These are phyloP conservation scores for Biston betularia DNA, from an alignment of 2,888 invertebrate species.

Conservation along the genomic window DNA sequence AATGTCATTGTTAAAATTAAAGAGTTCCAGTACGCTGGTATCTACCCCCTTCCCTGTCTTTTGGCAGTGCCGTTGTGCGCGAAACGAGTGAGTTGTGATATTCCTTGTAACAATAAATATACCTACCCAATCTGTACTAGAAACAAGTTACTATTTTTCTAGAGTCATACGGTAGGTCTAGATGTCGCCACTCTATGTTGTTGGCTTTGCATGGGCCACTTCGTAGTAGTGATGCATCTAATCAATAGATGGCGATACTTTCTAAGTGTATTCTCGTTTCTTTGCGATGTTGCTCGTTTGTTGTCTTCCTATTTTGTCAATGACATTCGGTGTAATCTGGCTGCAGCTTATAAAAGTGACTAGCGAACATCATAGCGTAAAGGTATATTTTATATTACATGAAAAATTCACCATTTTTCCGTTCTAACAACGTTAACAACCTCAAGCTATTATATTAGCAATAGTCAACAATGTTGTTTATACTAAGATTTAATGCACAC, in stretches of 20 bases:
- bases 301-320: neutral
- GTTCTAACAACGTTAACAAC: constrained; percentile 86
- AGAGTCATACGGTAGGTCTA: too few relatives aligned
- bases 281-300: too few relatives aligned
- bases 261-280: too few relatives aligned
- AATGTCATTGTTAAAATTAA: neutral
- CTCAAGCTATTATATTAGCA: constrained; percentile 83
- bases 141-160: too few relatives aligned
- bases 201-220: too few relatives aligned
- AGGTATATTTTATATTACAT: constrained; percentile 73
- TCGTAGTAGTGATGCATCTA: too few relatives aligned
- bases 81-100: neutral
- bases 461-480: constrained; percentile 86
- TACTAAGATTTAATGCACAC: constrained; percentile 83
- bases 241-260: too few relatives aligned
- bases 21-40: neutral
- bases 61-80: neutral
- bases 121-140: too few relatives aligned
- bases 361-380: constrained; percentile 82
- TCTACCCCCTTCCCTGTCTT: neutral
- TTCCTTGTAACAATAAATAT: too few relatives aligned
- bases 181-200: too few relatives aligned
- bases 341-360: constrained; percentile 81
- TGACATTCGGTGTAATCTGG: constrained; percentile 6
- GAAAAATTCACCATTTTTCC: constrained; percentile 81